phyloP scores from a whole-genome alignment of 2,888 invertebrate genomes.

The Bimastos eiseni region DNA sequence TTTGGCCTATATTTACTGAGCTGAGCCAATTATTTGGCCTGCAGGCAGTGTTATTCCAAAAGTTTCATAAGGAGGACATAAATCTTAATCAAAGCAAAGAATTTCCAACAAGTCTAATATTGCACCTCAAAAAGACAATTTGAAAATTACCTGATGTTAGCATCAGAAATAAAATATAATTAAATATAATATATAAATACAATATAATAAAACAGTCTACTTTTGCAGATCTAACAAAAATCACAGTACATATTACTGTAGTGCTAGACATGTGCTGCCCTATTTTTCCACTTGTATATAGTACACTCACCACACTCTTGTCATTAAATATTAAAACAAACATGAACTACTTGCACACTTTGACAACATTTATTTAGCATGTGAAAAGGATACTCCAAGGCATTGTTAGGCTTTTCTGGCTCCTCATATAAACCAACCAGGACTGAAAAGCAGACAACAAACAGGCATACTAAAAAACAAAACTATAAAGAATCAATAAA shows the following conservation, averaged over 20 bases:
- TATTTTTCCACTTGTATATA: no score
- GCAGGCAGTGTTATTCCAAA: no score
- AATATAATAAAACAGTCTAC: no score
- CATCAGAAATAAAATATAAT: neutral
- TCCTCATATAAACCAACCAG: constrained; percentile 83
- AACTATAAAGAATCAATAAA: neutral
- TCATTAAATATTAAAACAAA: neutral
- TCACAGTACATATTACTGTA: constrained; percentile 2
- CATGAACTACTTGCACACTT: neutral
- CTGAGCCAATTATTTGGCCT: no score
- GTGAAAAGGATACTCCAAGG: constrained; percentile 68
- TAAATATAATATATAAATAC: no score
- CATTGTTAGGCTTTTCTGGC: constrained; percentile 80
- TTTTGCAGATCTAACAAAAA: neutral
- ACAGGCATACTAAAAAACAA: neutral
- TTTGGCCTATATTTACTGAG: no score
- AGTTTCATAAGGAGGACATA: neutral
- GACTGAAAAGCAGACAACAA: constrained; percentile 62
- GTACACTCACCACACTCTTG: no score
- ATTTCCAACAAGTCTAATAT: neutral
- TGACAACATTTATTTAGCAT: neutral
- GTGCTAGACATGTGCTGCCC: neutral
- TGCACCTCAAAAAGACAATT: neutral
- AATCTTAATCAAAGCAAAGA: neutral
- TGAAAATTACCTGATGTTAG: neutral